Base-by-base conservation (phyloP, 2,888 invertebrate species). In the Leptodirus hochenwartii region DNA sequence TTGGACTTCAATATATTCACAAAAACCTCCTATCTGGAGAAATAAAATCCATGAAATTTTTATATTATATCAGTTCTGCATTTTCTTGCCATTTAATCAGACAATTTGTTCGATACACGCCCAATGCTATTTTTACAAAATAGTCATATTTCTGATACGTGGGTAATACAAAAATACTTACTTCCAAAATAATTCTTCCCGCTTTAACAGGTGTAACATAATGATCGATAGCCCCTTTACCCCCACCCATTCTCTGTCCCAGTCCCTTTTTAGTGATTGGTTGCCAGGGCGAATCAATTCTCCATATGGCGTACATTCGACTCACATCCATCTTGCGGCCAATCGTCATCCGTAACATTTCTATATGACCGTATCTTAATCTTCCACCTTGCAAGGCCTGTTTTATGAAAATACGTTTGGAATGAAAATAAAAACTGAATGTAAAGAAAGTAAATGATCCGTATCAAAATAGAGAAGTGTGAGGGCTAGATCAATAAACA, bases 241-340 rank as follows among this genome's bases (percentile, higher is more conserved):
- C 96, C 39, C 91, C 90, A 5, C 96, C 96, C 84, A 93, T 87
- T 43, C 88, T 63, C 39, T 78, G 75, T 1, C 95, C 95, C 51
- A 77, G 77, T 0, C 85, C 81, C 51, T 84, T 84, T 53, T 78
- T 85, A 0, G 87, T 84, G 6, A 91, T 58, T 0, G 96, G 82
- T 46, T 95, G 90, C 96, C 96, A 99, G 0, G 95, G 93, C 0
- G 87, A 62, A 43, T 90, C 88, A 0, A 98, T 61, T 43, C 98
- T 64, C 93, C 95, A 99, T 16, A 87, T 61, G 1, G 91, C 88
- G 64, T 95, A 99, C 77, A 84, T 85, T 43, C 71, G 67, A 37
- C 64, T 69, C 12, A 65, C 55, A 43, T 91, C 77, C 46, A 96
- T 65, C 45, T 78, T 76, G 27, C 80, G 65, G 32, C 80, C 76